These are phyloP conservation scores for Gopherus evgoodei DNA, from an alignment of 2,113 vertebrate species.

Conservation along the genomic window DNA sequence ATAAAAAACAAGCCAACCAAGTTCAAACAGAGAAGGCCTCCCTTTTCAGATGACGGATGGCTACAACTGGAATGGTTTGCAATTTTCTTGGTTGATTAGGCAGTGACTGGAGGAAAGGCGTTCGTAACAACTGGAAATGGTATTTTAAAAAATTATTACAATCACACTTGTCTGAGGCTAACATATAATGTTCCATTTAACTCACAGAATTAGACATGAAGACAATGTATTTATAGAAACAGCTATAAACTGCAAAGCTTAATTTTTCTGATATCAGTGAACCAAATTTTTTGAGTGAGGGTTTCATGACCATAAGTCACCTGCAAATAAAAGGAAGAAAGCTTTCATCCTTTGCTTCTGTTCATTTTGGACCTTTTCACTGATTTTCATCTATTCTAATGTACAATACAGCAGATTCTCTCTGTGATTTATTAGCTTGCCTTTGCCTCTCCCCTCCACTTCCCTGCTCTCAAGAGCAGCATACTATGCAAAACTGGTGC, in stretches of 20 bases:
- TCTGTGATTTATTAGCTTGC: neutral
- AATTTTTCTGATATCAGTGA: neutral
- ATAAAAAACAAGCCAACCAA: constrained; percentile 4
- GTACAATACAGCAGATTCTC: neutral
- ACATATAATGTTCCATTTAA: constrained; percentile 64
- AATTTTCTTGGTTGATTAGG: neutral
- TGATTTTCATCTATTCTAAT: neutral
- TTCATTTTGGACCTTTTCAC: neutral
- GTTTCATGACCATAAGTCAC: constrained; percentile 59
- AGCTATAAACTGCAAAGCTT: constrained; percentile 69
- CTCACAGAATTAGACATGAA: constrained; percentile 67
- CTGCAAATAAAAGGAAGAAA: neutral
- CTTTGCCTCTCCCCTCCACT: neutral
- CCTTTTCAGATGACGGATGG: neutral
- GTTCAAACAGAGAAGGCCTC: neutral
- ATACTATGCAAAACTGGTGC: neutral
- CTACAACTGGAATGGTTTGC: neutral
- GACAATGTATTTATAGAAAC: constrained; percentile 70
- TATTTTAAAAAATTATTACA: constrained; percentile 47
- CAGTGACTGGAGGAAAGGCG: neutral
- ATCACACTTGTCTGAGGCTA: constrained; percentile 55
- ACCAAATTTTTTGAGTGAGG: constrained; percentile 50
- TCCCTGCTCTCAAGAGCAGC: neutral
- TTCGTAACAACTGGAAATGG: constrained; percentile 8
- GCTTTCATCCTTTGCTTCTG: neutral